Percentiles rank a stretch among this genome's conserved stretches.
Conservation (phyloP, 37 sponge, comb jelly and placozoan species). For the Beroe forskalii region DNA sequence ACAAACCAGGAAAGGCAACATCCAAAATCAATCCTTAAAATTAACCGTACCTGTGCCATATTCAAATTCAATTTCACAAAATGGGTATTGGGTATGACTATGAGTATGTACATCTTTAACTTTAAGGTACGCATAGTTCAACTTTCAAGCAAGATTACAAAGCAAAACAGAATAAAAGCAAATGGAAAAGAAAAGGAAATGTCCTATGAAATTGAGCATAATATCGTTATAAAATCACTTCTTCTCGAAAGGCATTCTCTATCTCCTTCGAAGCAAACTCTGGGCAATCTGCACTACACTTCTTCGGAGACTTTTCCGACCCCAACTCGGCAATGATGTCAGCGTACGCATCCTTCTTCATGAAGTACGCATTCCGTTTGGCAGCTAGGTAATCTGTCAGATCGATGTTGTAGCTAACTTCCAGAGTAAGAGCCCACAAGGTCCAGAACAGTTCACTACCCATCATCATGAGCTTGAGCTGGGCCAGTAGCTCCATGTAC, state of each 20-base stretch:
- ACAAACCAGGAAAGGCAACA: too few relatives aligned
- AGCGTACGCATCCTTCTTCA: not conserved
- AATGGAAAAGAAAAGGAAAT: too few relatives aligned
- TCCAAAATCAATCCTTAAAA: too few relatives aligned
- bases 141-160: too few relatives aligned
- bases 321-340: not conserved
- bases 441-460: slow-evolving; percentile 39
- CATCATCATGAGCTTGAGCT: not conserved
- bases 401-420: not conserved
- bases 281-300: not conserved
- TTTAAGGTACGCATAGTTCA: too few relatives aligned
- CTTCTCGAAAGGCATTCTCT: not conserved
- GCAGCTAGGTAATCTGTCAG: not conserved
- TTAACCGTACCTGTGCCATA: too few relatives aligned
- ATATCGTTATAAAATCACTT: not conserved
- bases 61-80: too few relatives aligned
- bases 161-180: too few relatives aligned
- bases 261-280: not conserved
- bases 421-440: not conserved
- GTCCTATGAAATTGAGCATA: too few relatives aligned
- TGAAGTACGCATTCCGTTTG: not conserved
- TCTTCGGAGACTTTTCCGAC: not conserved
- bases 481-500: not conserved
- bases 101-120: too few relatives aligned
- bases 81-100: too few relatives aligned